Evolutionary conservation across 2,888 invertebrate genomes (phyloP), one percentile per base, ranked within the genome.

Genomic region (Galerucella nymphaeae): DNA sequence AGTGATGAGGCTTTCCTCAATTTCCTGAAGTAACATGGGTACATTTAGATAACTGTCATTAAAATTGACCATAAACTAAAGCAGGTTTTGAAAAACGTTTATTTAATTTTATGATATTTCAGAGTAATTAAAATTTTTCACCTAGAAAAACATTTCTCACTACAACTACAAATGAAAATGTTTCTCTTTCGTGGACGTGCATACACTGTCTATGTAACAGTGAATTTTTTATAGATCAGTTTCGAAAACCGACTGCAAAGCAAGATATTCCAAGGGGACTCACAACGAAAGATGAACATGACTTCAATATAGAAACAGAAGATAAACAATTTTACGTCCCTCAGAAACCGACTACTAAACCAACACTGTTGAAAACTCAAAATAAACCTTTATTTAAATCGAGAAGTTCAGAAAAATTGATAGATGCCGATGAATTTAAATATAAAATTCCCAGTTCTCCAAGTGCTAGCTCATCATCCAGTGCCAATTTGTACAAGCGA

Each of bases 361-460:
- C 63, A 18, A 70, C 70, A 48, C 58, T 72, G 18, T 58, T 65
- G 4, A 79, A 80, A 71, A 16, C 63, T 11, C 72, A 71, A 38
- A 64, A 72, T 30, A 79, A 77, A 74, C 30, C 72, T 41, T 66
- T 68, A 4, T 66, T 73, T 38, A 70, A 79, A 74, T 64, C 66
- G 38, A 72, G 66, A 48, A 69, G 72, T 57, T 57, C 61, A 11
- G 76, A 77, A 58, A 75, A 61, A 14, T 50, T 75, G 18, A 64
- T 66, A 11, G 78, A 78, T 16, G 18, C 61, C 41, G 78, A 85
- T n/a, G 85, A 85, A 65, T 80, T 80, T 48, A 86, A 86, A 77
- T 86, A 86, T 73, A 86, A 86, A 80, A 76, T 86, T 10, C 87
- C 87, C 8, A 86, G 86, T 79, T 86, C 87, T 2, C 86, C 86